Conservation (phyloP, 2,797 vertebrate genomes). For the Mus caroli region DNA sequence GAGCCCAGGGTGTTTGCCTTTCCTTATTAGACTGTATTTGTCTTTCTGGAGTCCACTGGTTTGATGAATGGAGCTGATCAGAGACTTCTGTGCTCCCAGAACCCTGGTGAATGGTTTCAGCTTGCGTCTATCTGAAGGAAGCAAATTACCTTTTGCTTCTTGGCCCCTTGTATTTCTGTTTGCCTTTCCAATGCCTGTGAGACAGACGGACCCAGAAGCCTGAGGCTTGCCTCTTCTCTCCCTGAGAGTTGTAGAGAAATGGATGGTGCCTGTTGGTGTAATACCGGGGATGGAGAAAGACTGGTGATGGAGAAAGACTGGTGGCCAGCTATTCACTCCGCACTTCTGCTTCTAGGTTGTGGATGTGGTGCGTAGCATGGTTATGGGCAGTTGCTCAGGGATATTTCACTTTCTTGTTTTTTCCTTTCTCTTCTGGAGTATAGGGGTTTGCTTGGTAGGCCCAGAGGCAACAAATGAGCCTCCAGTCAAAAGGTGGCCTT, state of each 20-base stretch:
- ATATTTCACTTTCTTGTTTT: constrained; percentile 22
- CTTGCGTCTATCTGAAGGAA: constrained; percentile 7
- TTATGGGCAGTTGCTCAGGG: background rate
- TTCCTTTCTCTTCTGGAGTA: background rate
- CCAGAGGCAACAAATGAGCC: background rate
- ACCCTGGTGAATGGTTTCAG: background rate
- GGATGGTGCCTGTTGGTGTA: background rate
- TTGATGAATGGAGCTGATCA: background rate
- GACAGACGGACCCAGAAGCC: background rate
- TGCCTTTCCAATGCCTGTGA: constrained; percentile 13
- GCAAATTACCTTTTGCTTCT: background rate
- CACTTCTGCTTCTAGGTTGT: constrained; percentile 8
- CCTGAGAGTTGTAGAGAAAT: constrained; percentile 10
- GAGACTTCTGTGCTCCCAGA: background rate
- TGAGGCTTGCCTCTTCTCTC: background rate
- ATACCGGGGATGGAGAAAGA: background rate
- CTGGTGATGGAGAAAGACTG: background rate
- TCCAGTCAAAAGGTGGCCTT: background rate
- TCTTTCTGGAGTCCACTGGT: background rate
- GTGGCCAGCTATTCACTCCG: background rate
- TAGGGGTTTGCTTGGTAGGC: background rate
- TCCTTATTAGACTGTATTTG: constrained; percentile 3
- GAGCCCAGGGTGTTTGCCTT: background rate
- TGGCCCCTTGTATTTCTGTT: background rate
- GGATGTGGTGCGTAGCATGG: background rate